Conservation (phyloP, 2,113 vertebrate genomes). For the Hippocampus abdominalis region DNA sequence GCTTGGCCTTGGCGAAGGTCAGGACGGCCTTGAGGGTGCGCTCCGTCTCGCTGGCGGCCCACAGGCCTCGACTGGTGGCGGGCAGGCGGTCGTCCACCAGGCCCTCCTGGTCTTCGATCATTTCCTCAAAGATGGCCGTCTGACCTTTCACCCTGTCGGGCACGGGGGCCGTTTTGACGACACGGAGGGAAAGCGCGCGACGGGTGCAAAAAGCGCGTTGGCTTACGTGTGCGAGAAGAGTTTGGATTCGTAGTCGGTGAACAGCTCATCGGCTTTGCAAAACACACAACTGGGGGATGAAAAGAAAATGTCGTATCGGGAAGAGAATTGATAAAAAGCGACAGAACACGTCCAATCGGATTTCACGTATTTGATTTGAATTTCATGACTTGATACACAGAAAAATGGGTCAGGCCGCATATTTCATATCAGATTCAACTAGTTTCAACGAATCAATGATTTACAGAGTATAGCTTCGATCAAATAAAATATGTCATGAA, state of each 20-base stretch:
- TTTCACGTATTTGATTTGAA: neutral
- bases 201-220: neutral
- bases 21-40: slow-evolving; percentile 87
- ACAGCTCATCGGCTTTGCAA: slow-evolving; percentile 95
- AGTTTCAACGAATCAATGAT: too few relatives aligned
- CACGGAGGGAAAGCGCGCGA: neutral
- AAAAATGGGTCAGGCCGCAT: too few relatives aligned
- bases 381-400: neutral
- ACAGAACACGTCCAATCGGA: neutral
- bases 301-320: slow-evolving; percentile 3
- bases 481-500: slow-evolving; percentile 53
- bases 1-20: slow-evolving; percentile 85
- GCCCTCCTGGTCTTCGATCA: slow-evolving; percentile 97
- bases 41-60: slow-evolving; percentile 92
- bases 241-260: slow-evolving; percentile 96
- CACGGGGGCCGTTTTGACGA: neutral
- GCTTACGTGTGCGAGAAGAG: slow-evolving; percentile 93
- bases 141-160: slow-evolving; percentile 87
- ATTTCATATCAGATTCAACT: too few relatives aligned
- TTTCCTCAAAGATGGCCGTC: slow-evolving; percentile 96
- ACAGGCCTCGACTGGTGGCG: slow-evolving; percentile 90
- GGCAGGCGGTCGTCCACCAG: slow-evolving; percentile 90
- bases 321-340: neutral
- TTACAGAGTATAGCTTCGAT: too few relatives aligned
- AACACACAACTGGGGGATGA: slow-evolving; percentile 85